phyloP scores from a whole-genome alignment of 1,140 invertebrate species.

The Brachionus asplanchnoidis region DNA sequence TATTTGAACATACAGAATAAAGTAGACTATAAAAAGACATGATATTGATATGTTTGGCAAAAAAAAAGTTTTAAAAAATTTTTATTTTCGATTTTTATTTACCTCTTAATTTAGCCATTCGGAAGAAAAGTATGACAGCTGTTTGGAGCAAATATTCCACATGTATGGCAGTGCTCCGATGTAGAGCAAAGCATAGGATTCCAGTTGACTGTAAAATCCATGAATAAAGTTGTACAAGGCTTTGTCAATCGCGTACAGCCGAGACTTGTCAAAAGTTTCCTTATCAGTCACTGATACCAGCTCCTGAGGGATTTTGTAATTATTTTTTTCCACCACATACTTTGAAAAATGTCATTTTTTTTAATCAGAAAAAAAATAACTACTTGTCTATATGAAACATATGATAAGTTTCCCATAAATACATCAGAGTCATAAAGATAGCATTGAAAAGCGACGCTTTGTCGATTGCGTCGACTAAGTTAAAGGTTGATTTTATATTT shows the following conservation, averaged over 20 bases:
- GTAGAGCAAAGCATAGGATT: neutral
- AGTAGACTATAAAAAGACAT: neutral
- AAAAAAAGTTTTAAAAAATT: neutral
- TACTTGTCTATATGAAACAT: constrained; percentile 39
- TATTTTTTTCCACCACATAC: neutral
- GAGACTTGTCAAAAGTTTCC: constrained; percentile 35
- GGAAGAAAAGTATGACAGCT: neutral
- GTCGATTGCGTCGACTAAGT: constrained; percentile 38
- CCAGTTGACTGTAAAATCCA: constrained; percentile 17
- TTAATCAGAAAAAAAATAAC: neutral
- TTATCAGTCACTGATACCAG: neutral
- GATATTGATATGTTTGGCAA: neutral
- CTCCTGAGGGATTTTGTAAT: neutral
- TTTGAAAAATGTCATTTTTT: neutral
- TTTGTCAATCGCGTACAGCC: constrained; percentile 17
- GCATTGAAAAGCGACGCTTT: neutral
- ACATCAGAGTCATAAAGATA: constrained; percentile 30
- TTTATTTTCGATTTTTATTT: neutral
- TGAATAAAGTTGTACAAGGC: neutral
- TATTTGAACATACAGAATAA: neutral
- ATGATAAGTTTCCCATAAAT: constrained; percentile 31
- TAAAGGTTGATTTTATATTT: neutral
- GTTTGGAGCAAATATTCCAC: constrained; percentile 3
- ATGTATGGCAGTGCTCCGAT: neutral
- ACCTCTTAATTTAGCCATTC: constrained; percentile 13